Base-by-base conservation (phyloP, 1,140 invertebrate species). In the Aphelenchoides avenae region DNA sequence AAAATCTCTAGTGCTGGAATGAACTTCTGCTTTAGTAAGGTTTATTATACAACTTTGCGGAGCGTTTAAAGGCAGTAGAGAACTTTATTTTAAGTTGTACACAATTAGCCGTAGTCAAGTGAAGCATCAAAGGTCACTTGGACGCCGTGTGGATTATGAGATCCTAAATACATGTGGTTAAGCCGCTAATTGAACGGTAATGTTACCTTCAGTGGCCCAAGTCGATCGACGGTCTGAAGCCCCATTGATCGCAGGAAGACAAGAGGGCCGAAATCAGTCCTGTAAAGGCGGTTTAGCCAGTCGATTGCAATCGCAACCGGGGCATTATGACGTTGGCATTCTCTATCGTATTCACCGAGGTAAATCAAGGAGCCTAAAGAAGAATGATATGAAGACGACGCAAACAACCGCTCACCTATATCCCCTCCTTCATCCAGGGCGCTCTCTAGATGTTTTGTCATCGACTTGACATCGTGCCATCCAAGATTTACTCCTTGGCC, bases 401-500 rank as follows among this genome's bases (percentile, higher is more conserved):
- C n/a, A n/a, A n/a, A n/a, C 34, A 13, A 44, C 5, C 22, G 57
- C 76, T 79, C 80, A 86, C 87, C 85, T 43, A 89, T 78, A 71
- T 85, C 83, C 41, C 83, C 82, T 6, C 93, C 94, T 62, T 83
- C 79, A 61, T 84, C 84, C 0, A 85, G 79, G 3, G 86, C 84
- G 40, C 87, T 82, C 3, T 85, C 82, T 13, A 96, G 75, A 3
- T 84, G 74, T 43, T 85, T 73, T 7, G 84, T 82, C 0, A 99
- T 81, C 64, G 82, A 82, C 11, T 80, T 73, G 0, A 95, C 86
- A 81, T 99, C 95, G 22, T 88, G 89, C 78, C 97, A 93, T 3
- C 94, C 94, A 39, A 98, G 80, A 81, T 98, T 98, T 0, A 96
- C 89, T 9, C 51, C 59, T 46, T 58, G 59, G 15, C 94, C 94